phyloP scores from a whole-genome alignment of 2,797 vertebrate genomes.

The Mormyrus hasselquistii region DNA sequence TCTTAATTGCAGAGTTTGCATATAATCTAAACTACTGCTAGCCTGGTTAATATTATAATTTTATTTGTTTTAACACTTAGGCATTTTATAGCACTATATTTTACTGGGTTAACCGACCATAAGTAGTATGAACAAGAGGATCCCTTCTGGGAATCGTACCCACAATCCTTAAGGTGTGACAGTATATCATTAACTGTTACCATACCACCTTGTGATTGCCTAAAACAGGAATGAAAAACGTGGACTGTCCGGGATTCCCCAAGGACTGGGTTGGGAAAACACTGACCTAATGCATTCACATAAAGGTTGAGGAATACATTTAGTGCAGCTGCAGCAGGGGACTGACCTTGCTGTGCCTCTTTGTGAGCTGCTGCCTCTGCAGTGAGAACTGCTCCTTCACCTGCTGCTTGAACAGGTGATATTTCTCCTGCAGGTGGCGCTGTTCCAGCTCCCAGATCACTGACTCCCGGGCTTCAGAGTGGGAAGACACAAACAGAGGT shows the following conservation, averaged over 20 bases:
- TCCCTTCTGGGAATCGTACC: neutral
- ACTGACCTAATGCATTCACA: neutral
- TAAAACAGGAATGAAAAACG: neutral
- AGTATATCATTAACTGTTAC: neutral
- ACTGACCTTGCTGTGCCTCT: slow-evolving; percentile 57
- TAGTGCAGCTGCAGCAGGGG: neutral
- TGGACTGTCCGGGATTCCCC: too few species aligned
- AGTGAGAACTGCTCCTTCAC: slow-evolving; percentile 57
- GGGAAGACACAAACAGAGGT: neutral
- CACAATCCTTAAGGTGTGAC: neutral
- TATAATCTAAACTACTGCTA: neutral
- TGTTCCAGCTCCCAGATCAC: slow-evolving; percentile 61
- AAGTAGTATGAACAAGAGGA: neutral
- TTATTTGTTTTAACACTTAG: neutral
- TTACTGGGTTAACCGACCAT: neutral
- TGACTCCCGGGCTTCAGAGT: slow-evolving; percentile 50
- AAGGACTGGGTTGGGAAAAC: too few species aligned
- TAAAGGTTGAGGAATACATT: neutral
- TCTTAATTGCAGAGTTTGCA: neutral
- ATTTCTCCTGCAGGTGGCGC: slow-evolving; percentile 62
- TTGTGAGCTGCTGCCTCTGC: slow-evolving; percentile 58
- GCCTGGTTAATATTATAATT: neutral
- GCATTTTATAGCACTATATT: neutral
- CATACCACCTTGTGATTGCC: neutral
- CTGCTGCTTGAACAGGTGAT: slow-evolving; percentile 63